These are phyloP conservation scores for Leucophenga montana DNA, from an alignment of 2,888 invertebrate species.

Conservation along the genomic window DNA sequence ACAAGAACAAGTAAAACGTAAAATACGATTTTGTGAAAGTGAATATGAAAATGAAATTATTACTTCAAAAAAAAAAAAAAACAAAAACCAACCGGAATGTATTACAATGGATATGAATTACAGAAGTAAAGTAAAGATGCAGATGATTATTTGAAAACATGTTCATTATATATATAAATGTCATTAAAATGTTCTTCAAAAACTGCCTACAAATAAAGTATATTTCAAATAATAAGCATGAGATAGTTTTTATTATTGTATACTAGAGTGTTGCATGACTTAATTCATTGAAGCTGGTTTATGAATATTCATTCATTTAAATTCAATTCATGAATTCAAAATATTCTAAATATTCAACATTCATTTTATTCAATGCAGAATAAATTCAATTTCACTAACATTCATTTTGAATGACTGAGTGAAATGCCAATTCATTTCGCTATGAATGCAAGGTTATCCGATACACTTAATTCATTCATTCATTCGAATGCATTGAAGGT, in stretches of 20 bases:
- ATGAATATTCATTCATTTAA: no score
- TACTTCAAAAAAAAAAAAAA: slow-evolving; percentile 55
- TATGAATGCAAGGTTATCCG: no score
- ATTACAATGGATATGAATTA: slow-evolving; percentile 39
- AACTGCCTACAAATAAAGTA: slow-evolving; percentile 73
- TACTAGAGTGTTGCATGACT: no score
- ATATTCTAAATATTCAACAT: no score
- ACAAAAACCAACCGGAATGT: slow-evolving; percentile 40
- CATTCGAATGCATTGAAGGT: no score
- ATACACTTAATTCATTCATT: no score
- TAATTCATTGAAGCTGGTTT: no score
- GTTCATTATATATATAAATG: slow-evolving; percentile 71
- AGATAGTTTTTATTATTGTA: slow-evolving; percentile 21
- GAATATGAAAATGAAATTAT: slow-evolving; percentile 30
- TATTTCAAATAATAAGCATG: slow-evolving; percentile 67
- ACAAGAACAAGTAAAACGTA: slow-evolving; percentile 31
- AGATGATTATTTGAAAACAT: slow-evolving; percentile 70
- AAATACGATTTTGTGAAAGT: slow-evolving; percentile 27
- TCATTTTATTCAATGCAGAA: no score
- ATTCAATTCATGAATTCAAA: no score
- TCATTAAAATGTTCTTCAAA: slow-evolving; percentile 73
- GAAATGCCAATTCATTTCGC: no score
- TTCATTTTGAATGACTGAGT: no score
- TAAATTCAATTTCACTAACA: no score
- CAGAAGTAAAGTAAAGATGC: slow-evolving; percentile 41